Evolutionary conservation across 2,888 invertebrate species (phyloP).

Genomic region (Cheilosia urbana): DNA sequence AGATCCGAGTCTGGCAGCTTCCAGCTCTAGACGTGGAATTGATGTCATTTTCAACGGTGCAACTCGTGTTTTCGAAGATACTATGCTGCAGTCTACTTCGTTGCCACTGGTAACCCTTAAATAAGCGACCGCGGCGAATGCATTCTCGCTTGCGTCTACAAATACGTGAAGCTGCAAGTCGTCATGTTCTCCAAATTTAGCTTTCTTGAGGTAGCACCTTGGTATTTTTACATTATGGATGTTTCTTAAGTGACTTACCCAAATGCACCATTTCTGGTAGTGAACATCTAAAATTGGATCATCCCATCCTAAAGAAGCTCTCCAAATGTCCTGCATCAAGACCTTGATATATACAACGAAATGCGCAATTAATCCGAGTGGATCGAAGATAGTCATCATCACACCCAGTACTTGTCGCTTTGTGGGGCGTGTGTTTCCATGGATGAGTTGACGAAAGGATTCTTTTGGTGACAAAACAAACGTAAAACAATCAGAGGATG

Average conservation of each 20-base stretch:
- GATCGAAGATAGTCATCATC: neutral
- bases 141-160: slow-evolving; percentile 67
- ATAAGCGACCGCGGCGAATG: slow-evolving; percentile 70
- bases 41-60: slow-evolving; percentile 64
- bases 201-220: neutral
- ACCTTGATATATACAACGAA: slow-evolving; percentile 26
- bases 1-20: slow-evolving; percentile 63
- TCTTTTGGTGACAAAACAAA: too few species aligned
- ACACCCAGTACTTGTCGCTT: too few species aligned
- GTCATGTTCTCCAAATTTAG: neutral
- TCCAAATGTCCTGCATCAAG: slow-evolving; percentile 54
- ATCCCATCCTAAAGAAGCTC: slow-evolving; percentile 33
- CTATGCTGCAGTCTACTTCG: neutral
- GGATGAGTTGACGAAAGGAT: too few species aligned
- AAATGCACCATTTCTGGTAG: too few species aligned
- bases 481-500: too few species aligned
- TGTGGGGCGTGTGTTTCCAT: too few species aligned
- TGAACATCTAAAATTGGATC: slow-evolving; percentile 1
- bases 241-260: too few species aligned
- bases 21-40: slow-evolving; percentile 68
- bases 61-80: slow-evolving; percentile 60
- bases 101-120: slow-evolving; percentile 20
- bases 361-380: slow-evolving; percentile 22
- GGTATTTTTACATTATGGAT: neutral
- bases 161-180: slow-evolving; percentile 34